phyloP scores from a whole-genome alignment of 1,140 invertebrate genomes.

The Achatina immaculata region DNA sequence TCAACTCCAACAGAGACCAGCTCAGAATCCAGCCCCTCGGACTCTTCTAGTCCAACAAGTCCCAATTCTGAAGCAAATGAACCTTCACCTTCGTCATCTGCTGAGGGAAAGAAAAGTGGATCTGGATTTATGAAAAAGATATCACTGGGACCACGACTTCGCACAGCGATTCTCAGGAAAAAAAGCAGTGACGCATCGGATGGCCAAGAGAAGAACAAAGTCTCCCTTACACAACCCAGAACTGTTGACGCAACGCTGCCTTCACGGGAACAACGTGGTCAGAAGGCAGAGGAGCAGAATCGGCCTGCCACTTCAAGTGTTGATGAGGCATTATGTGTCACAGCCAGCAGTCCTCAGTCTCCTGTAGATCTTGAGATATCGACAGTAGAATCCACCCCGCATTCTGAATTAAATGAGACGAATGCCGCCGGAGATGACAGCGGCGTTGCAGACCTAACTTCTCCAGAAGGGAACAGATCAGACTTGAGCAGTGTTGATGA shows the following conservation, averaged over 20 bases:
- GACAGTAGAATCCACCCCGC: background rate
- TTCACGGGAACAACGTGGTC: constrained; percentile 2
- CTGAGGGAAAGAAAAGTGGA: background rate
- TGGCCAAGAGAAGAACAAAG: background rate
- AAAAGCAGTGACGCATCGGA: constrained; percentile 24
- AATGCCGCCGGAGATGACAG: background rate
- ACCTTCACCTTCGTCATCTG: background rate
- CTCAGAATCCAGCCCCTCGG: background rate
- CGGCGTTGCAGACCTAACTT: background rate
- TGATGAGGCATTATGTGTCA: background rate
- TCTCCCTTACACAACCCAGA: background rate
- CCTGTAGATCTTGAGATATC: background rate
- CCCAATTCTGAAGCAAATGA: background rate
- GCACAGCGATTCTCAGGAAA: constrained; percentile 31
- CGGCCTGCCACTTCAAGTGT: background rate
- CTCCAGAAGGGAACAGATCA: background rate
- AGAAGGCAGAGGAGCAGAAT: constrained; percentile 19
- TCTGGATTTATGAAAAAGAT: constrained; percentile 31
- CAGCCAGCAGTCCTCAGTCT: background rate
- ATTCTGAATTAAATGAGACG: background rate
- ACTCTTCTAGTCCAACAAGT: background rate
- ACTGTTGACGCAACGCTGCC: constrained; percentile 6
- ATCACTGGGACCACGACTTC: constrained; percentile 17
- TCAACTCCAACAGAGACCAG: background rate
- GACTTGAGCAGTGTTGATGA: background rate